These are phyloP conservation scores for Drosophila quinaria DNA, from an alignment of 2,888 invertebrate species.

Conservation along the genomic window DNA sequence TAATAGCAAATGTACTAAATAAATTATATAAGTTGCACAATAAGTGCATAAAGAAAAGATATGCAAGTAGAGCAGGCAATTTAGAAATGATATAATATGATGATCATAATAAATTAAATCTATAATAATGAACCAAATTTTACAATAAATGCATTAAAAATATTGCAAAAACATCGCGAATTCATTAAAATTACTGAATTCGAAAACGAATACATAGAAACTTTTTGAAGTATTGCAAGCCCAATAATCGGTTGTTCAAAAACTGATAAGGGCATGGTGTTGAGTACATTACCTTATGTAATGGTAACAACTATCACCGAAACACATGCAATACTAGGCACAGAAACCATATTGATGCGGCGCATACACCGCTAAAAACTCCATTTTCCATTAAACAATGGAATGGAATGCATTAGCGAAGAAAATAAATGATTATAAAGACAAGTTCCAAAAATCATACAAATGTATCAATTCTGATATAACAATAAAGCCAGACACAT, in stretches of 20 bases:
- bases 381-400: constrained; percentile 1
- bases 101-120: too few relatives aligned
- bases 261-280: too few relatives aligned
- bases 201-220: too few relatives aligned
- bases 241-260: too few relatives aligned
- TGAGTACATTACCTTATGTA: too few relatives aligned
- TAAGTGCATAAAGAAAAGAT: not conserved
- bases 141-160: too few relatives aligned
- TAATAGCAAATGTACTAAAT: not conserved
- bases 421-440: constrained; percentile 8
- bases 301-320: too few relatives aligned
- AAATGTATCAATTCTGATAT: constrained; percentile 3
- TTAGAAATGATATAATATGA: constrained; percentile 1
- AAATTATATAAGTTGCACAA: not conserved
- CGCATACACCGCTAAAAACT: constrained; percentile 7
- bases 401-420: not conserved
- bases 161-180: too few relatives aligned
- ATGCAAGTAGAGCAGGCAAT: not conserved
- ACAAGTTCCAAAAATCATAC: not conserved
- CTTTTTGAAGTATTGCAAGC: too few relatives aligned
- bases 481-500: not conserved
- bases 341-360: not conserved
- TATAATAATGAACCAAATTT: too few relatives aligned
- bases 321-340: too few relatives aligned
- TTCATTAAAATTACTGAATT: too few relatives aligned